These are phyloP conservation scores for Poecilia latipinna DNA, from an alignment of 2,113 vertebrate genomes.

Conservation along the genomic window DNA sequence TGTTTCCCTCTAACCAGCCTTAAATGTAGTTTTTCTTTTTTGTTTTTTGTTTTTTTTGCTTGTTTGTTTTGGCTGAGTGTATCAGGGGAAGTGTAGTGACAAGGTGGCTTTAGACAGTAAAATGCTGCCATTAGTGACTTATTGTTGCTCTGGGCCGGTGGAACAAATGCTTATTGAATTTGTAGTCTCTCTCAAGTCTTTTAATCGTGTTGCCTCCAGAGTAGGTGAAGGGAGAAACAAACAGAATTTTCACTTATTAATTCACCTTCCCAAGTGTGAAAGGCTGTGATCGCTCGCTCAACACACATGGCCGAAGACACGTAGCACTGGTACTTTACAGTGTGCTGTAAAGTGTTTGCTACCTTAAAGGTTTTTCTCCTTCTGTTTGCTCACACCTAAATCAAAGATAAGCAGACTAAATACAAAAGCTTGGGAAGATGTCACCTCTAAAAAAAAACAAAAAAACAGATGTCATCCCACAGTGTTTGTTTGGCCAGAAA, in stretches of 20 bases:
- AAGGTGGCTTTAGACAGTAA: background rate
- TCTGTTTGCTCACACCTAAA: background rate
- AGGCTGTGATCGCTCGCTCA: background rate
- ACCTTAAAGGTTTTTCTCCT: background rate
- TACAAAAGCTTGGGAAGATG: too few species aligned
- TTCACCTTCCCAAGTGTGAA: constrained; percentile 40
- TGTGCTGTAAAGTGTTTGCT: background rate
- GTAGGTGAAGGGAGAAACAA: background rate
- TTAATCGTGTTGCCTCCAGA: background rate
- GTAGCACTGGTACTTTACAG: background rate
- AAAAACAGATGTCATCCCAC: too few species aligned
- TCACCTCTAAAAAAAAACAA: too few species aligned
- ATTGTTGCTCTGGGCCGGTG: background rate
- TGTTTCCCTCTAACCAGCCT: background rate
- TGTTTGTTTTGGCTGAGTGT: background rate
- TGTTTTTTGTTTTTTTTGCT: background rate
- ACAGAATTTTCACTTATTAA: constrained; percentile 8
- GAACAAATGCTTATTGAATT: constrained; percentile 10
- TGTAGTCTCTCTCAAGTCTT: background rate
- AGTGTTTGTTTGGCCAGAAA: too few species aligned
- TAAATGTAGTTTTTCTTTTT: background rate
- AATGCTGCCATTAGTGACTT: background rate
- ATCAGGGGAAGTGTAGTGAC: background rate
- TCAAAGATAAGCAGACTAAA: too few species aligned
- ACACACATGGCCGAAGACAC: background rate